Base-by-base conservation (phyloP, 1,140 invertebrate species). In the Drosophila auraria region DNA sequence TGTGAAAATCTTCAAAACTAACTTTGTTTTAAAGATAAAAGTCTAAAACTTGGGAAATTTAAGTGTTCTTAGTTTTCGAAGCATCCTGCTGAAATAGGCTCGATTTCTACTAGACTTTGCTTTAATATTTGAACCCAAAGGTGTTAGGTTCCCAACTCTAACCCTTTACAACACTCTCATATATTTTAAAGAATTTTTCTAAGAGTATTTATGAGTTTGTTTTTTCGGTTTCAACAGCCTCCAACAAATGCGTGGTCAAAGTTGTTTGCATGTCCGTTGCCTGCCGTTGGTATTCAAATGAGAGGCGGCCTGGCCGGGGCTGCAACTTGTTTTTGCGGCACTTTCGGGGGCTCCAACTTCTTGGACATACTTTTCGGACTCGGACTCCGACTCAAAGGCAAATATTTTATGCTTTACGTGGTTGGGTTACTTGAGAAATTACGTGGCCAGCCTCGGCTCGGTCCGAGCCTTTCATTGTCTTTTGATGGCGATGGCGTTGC, bases 331-430 rank as follows among this genome's bases (percentile, higher is more conserved):
- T 82, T 86, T 86, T 82, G 79, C 57, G 65, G 81, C 69, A 75
- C 69, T 83, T 71, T 62, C 74, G 71, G 78, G 20, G 20, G 20
- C 20, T 63, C 38, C 70, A 81, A 82, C 83, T 86, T 86, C 83
- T 89, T 89, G 87, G 84, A 89, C 84, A 89, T 89, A 89, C 78
- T 89, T 87, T 86, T 83, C 80, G 54, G 54, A n/a, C 40, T 75
- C 27, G 27, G 27, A 30, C 49, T 17, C 47, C 23, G 58, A 30
- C 73, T 82, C 71, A 78, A 71, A 71, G 58, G 78, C 68, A 90
- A 89, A 90, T 89, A 89, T 89, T 89, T 89, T 89, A 89, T 89
- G 86, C 82, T 90, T 89, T 89, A 89, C 86, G 86, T 89, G 86
- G 86, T 89, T 84, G 82, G 84, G 84, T 87, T 84, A 83, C 76